Percentiles rank a stretch among this genome's conserved stretches.
phyloP scores from a whole-genome alignment of 2,113 vertebrate species.

The Macaca nemestrina region DNA sequence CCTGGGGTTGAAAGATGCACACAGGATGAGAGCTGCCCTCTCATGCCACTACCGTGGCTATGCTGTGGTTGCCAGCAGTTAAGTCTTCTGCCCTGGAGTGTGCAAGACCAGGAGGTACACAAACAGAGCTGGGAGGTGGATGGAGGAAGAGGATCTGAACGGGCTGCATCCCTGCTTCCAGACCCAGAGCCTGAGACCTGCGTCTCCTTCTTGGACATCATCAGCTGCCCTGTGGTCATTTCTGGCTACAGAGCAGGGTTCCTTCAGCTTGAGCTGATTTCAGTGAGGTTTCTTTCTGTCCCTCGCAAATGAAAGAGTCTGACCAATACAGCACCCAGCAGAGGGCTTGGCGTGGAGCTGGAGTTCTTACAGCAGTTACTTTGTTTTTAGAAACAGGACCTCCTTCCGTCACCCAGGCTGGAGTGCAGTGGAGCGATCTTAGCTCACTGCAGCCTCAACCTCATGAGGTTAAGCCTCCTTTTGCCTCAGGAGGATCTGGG shows the following conservation, averaged over 20 bases:
- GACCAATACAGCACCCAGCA: fast-evolving
- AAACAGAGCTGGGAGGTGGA: not conserved
- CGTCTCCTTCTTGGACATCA: not conserved
- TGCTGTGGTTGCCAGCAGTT: fast-evolving
- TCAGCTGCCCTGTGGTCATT: not conserved
- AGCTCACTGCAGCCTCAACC: not conserved
- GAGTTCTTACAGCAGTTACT: too few species aligned
- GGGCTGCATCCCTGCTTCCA: not conserved
- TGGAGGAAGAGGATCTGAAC: not conserved
- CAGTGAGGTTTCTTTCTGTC: not conserved
- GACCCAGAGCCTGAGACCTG: not conserved
- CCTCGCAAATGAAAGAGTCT: not conserved
- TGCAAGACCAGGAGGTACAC: not conserved
- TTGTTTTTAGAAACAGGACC: not conserved
- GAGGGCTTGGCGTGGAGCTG: not conserved
- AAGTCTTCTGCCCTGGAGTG: fast-evolving
- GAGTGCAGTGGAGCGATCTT: too few species aligned
- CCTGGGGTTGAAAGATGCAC: not conserved
- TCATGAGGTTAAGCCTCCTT: not conserved
- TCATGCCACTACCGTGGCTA: fast-evolving
- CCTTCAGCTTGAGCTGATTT: not conserved
- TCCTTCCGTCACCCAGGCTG: not conserved
- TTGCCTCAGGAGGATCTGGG: not conserved
- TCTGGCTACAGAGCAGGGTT: not conserved
- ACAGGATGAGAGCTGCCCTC: not conserved